Evolutionary conservation across 2,888 invertebrate genomes (phyloP), one percentile per base, ranked within the genome.

Genomic region (Pseudolycoriella hygida): DNA sequence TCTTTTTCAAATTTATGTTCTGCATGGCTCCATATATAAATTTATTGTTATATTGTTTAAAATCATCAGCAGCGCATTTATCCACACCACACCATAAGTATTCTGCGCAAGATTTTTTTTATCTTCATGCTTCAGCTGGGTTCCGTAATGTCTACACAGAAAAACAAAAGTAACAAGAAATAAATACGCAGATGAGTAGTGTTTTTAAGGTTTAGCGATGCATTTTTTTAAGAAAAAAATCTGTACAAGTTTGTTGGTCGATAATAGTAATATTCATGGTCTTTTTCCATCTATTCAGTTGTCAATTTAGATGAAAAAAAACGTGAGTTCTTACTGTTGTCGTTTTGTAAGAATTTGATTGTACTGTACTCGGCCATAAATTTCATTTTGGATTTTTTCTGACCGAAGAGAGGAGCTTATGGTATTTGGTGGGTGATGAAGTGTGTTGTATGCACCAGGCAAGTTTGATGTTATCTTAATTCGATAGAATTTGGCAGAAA

Each of bases 1-100:
- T 39, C 39, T 39, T 17, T 25, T 25, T n/a, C 10, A 17, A 39
- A 39, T 39, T 39, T 39, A 39, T 39, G 39, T 39, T 39, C 17
- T 39, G n/a, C 39, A 17, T 39, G 39, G 39, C 17, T 17, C 39
- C 17, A 15, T 17, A 39, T 14, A 39, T 17, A 39, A 15, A 39
- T 14, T 14, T 17, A 39, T 39, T 39, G 39, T 14, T 39, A 39
- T 39, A 39, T 39, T 39, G 39, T 39, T 39, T 15, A 17, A 39
- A 17, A 39, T 34, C 15, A 25, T 34, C 34, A 34, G 34, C 34
- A 34, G 34, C 34, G 34, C 25, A 25, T 34, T 34, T 34, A 14
- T 34, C 12, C 34, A 34, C 34, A 34, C 34, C 34, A 34, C 15
- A 14, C 34, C 34, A 34, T 34, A 34, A 14, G 15, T 34, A 34